phyloP scores from a whole-genome alignment of 2,888 invertebrate genomes.

The Aphodius sticticus region DNA sequence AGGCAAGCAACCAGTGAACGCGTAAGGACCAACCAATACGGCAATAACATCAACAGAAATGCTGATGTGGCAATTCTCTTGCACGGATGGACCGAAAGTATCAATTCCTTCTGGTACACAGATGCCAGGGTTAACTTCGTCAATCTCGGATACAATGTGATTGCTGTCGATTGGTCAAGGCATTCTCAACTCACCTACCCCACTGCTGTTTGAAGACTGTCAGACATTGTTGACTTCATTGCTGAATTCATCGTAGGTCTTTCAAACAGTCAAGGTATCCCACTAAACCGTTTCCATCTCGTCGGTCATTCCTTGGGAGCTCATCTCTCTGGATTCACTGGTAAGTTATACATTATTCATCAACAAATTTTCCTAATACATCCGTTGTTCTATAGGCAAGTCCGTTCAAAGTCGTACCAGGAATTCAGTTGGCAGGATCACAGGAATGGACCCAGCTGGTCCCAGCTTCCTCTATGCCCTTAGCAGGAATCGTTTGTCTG shows the following conservation, averaged over 20 bases:
- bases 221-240: conserved; percentile 25
- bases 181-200: conserved; percentile 27
- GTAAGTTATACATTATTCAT: conserved; percentile 7
- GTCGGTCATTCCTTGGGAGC: conserved; percentile 53
- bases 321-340: conserved; percentile 33
- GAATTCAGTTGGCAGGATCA: conserved; percentile 28
- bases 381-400: conserved; percentile 20
- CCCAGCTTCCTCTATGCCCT: conserved; percentile 24
- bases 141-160: conserved; percentile 27
- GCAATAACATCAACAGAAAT: conserved; percentile 27
- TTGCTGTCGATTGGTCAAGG: conserved; percentile 31
- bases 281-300: conserved; percentile 47
- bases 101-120: conserved; percentile 29
- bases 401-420: conserved; percentile 8
- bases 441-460: conserved; percentile 31
- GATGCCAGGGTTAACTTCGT: conserved; percentile 21
- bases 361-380: not conserved
- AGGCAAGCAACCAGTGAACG: conserved; percentile 24
- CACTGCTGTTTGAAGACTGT: conserved; percentile 24
- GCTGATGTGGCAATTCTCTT: conserved; percentile 28
- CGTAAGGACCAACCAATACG: conserved; percentile 22
- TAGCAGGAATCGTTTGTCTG: conserved; percentile 21
- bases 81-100: conserved; percentile 32
- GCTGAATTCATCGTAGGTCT: conserved; percentile 28
- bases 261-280: conserved; percentile 21